Evolutionary conservation across 1,140 invertebrate species (phyloP), one percentile per base, ranked within the genome.

Genomic region (Drosophila teissieri): DNA sequence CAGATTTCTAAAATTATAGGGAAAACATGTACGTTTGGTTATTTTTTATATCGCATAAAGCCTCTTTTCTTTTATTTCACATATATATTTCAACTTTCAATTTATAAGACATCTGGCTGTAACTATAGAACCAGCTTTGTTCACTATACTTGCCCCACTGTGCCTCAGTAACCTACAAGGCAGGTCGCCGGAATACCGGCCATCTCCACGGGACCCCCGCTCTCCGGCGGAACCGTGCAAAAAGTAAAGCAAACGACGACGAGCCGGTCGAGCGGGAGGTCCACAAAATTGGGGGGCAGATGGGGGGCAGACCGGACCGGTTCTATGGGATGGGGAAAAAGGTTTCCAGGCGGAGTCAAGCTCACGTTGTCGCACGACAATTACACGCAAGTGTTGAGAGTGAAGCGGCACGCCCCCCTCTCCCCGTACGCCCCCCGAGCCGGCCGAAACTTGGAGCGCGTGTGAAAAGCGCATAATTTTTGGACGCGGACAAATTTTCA

Each of bases 391-490:
- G 79, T 81, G 78, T 74, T 68, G 77, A 64, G 56, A 64, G 64
- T 37, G 67, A 55, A 68, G 51, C 49, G 42, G 55, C 61, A 17
- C 39, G 34, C 40, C 40, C 34, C 27, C 52, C 52, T 11, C 27
- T 17, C 15, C 15, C 22, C 45, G 2, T 14, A 15, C 27, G 44
- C 42, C 24, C 17, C 42, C 42, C 36, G 44, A 14, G 12, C 15
- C 44, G 19, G 8, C 1, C 51, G 46, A 27, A 45, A 51, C 67
- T 68, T 68, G 54, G 37, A 67, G 84, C 79, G 46, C 88, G 88
- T 90, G 88, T 90, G 88, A 90, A 90, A 90, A 91, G 88, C 88
- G 82, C 88, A 90, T 90, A 90, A 90, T 90, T 90, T 90, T 90
- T 83, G 82, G 82, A 86, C 88, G 78, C 88, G 83, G 79, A 91